Evolutionary conservation across 2,888 invertebrate species (phyloP).

Genomic region (Lottia gigantea): DNA sequence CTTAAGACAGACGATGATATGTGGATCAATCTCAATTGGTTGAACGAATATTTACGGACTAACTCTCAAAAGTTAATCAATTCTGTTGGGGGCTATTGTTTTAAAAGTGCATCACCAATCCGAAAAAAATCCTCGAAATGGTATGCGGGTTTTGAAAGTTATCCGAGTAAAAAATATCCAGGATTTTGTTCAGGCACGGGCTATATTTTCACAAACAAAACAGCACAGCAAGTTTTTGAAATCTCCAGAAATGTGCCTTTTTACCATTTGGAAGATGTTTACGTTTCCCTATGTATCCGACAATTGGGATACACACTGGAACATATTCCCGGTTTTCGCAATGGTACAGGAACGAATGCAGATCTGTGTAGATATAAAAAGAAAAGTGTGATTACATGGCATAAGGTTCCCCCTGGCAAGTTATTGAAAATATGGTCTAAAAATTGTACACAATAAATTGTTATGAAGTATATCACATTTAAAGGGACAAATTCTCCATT

Average conservation of each 20-base stretch:
- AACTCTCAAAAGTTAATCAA: background rate
- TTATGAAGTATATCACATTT: no score
- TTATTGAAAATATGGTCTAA: background rate
- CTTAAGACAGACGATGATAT: constrained; percentile 28
- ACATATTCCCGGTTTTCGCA: constrained; percentile 38
- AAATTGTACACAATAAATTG: background rate
- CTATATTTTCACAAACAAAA: constrained; percentile 44
- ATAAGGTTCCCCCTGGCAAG: background rate
- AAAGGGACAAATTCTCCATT: no score
- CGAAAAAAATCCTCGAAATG: constrained; percentile 47
- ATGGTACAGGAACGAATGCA: no score
- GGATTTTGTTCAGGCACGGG: constrained; percentile 54
- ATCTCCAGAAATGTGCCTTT: constrained; percentile 49
- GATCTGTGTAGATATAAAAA: background rate
- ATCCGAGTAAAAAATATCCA: constrained; percentile 44
- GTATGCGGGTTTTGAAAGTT: constrained; percentile 45
- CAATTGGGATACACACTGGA: constrained; percentile 36
- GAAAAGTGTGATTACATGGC: background rate
- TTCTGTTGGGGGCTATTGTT: background rate
- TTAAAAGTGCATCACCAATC: constrained; percentile 28
- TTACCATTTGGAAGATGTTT: constrained; percentile 51
- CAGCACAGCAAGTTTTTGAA: constrained; percentile 37
- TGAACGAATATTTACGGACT: background rate
- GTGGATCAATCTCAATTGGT: constrained; percentile 14
- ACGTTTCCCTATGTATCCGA: constrained; percentile 43